Conservation (phyloP, 2,888 invertebrate species). For the Chrysina gloriosa region DNA sequence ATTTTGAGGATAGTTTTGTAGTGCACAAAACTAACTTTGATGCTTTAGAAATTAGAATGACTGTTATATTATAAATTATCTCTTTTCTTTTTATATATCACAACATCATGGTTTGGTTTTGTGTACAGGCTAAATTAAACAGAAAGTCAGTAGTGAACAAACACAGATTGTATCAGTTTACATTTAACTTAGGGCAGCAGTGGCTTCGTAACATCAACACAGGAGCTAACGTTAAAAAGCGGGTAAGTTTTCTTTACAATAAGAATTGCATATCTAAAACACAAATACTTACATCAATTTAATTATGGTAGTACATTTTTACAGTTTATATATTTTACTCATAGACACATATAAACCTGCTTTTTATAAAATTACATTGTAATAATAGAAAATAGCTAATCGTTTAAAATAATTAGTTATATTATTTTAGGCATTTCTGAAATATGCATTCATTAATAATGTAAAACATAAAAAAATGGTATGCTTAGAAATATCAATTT, state of each 20-base stretch:
- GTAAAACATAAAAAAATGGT: too few species aligned
- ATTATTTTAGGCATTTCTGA: too few species aligned
- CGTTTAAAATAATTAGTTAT: too few species aligned
- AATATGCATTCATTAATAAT: too few species aligned
- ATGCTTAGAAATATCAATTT: too few species aligned
- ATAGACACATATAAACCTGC: too few species aligned
- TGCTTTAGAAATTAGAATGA: conserved; percentile 40
- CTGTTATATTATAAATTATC: conserved; percentile 31
- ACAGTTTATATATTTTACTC: too few species aligned
- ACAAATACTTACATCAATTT: too few species aligned
- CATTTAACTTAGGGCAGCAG: conserved; percentile 85
- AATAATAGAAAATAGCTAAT: too few species aligned
- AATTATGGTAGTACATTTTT: too few species aligned
- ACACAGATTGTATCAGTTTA: conserved; percentile 74
- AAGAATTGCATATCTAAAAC: too few species aligned
- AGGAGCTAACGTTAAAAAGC: conserved; percentile 71
- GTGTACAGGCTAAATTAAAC: conserved; percentile 70
- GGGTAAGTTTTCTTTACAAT: conserved; percentile 64
- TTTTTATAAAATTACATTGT: too few species aligned
- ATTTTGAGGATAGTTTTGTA: conserved; percentile 34
- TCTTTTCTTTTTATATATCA: conserved; percentile 12
- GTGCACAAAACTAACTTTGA: conserved; percentile 54
- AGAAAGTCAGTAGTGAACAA: conserved; percentile 62
- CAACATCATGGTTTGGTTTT: conserved; percentile 66
- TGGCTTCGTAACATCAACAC: conserved; percentile 74